Percentiles rank a stretch among this genome's conserved stretches.
Conservation (phyloP, 2,113 vertebrate species). For the Tauraco erythrolophus region DNA sequence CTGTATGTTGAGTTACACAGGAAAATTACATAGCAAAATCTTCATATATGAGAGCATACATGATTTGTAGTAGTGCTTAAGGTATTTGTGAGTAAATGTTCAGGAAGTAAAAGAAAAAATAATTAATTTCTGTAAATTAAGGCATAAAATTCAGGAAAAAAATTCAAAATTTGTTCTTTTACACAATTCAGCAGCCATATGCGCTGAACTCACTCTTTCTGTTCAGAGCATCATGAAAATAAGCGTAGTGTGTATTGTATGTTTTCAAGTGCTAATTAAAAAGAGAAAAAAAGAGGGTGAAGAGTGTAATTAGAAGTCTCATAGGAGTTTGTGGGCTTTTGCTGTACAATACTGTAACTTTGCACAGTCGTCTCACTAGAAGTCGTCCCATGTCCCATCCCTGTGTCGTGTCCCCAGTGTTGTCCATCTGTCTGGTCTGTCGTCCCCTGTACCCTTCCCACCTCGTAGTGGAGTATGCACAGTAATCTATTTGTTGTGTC, state of each 20-base stretch:
- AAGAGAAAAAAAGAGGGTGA: not conserved
- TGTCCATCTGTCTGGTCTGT: too few species aligned
- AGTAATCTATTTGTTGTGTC: not conserved
- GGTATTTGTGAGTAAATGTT: not conserved
- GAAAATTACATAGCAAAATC: not conserved
- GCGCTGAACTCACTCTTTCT: not conserved
- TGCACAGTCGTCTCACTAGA: not conserved
- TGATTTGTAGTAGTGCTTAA: not conserved
- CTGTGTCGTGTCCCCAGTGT: rapidly evolving
- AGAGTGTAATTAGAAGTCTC: not conserved
- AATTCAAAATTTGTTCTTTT: not conserved
- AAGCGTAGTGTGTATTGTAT: not conserved
- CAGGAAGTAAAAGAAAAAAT: not conserved
- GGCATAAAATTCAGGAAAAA: not conserved
- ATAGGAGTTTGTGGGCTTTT: not conserved
- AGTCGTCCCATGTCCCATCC: rapidly evolving
- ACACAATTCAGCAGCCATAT: not conserved
- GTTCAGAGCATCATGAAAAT: not conserved
- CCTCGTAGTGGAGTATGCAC: not conserved
- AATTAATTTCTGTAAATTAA: not conserved
- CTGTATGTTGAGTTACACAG: not conserved
- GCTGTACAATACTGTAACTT: not conserved
- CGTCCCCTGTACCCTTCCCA: too few species aligned
- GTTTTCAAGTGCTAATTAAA: not conserved
- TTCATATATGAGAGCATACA: not conserved